A percentile compares a stretch with the other conserved stretches of the same genome.
These are phyloP conservation scores for Premnoplex brunnescens DNA, from an alignment of 2,797 vertebrate genomes.

Conservation along the genomic window DNA sequence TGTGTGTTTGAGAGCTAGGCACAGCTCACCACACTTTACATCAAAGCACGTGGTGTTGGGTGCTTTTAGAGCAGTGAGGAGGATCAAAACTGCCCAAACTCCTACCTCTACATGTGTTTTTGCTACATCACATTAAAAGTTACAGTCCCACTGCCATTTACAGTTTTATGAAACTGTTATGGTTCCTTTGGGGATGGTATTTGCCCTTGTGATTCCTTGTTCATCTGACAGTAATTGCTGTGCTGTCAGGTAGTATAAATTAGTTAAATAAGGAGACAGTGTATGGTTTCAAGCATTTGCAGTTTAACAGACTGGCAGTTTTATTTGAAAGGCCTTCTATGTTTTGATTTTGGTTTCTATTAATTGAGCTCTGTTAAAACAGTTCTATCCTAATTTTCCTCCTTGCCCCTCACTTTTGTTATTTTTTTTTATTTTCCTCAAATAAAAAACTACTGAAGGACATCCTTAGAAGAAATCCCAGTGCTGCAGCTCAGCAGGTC, in stretches of 20 bases:
- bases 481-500: not conserved
- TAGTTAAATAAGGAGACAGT: not conserved
- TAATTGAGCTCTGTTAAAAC: not conserved
- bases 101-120: not conserved
- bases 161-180: not conserved
- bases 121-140: not conserved
- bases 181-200: not conserved
- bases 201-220: not conserved
- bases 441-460: not conserved
- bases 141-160: not conserved
- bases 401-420: fast-evolving
- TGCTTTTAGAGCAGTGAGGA: not conserved
- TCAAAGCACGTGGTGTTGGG: not conserved
- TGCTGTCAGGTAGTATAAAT: not conserved
- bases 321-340: not conserved
- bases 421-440: not conserved
- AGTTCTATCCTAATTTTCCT: not conserved
- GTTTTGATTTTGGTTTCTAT: not conserved
- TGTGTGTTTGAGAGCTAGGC: not conserved
- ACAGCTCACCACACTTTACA: not conserved
- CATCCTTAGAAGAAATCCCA: not conserved
- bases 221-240: not conserved
- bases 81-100: not conserved
- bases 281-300: not conserved
- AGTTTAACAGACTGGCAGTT: not conserved